A percentile compares a stretch with the other conserved stretches of the same genome.
These are phyloP conservation scores for Anarhynchus alexandrinus DNA, from an alignment of 2,113 vertebrate genomes.

Conservation along the genomic window DNA sequence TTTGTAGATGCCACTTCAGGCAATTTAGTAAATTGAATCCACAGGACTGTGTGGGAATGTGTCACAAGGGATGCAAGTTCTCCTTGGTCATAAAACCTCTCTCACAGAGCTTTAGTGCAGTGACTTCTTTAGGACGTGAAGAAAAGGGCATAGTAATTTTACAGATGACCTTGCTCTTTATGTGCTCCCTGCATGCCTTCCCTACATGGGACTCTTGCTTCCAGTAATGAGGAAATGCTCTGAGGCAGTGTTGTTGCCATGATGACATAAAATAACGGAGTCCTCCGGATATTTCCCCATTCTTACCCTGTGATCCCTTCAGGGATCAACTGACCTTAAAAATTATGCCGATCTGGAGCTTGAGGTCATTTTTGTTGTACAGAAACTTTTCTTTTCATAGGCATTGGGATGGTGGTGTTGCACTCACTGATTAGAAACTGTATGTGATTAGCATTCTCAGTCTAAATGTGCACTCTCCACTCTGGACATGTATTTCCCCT, in stretches of 20 bases:
- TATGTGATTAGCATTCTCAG: background rate
- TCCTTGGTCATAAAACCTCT: background rate
- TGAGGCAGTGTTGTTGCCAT: background rate
- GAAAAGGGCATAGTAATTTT: background rate
- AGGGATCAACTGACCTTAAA: constrained; percentile 17
- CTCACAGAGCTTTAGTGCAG: background rate
- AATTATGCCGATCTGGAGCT: background rate
- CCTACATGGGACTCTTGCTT: background rate
- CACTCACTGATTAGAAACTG: background rate
- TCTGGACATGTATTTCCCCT: background rate
- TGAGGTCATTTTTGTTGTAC: background rate
- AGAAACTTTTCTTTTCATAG: background rate
- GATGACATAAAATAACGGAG: background rate
- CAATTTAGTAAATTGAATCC: background rate
- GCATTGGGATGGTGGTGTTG: background rate
- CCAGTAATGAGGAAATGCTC: constrained; percentile 13
- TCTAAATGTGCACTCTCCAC: background rate
- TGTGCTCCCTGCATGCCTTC: background rate
- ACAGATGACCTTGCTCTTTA: background rate
- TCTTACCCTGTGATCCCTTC: background rate
- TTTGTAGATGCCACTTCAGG: background rate
- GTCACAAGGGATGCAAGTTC: background rate
- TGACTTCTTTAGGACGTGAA: background rate
- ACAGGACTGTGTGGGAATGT: background rate
- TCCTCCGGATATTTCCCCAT: background rate